Conservation (phyloP, 2,113 vertebrate genomes). For the Penelope pileata region DNA sequence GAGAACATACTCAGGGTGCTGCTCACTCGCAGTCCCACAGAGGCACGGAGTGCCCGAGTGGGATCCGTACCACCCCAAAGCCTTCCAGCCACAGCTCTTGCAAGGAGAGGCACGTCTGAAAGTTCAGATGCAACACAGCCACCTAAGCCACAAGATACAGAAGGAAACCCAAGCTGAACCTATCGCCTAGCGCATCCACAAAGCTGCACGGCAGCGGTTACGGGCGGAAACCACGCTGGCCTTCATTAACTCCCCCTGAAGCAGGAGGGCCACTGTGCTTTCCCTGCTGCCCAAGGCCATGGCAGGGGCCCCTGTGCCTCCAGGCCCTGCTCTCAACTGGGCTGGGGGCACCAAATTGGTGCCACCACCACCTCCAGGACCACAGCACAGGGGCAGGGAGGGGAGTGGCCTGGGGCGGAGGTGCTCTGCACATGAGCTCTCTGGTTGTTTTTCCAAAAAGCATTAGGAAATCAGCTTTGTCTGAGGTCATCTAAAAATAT, state of each 20-base stretch:
- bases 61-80: not conserved
- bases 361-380: no score
- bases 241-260: not conserved
- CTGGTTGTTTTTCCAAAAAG: accelerated
- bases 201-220: not conserved
- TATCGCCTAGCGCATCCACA: not conserved
- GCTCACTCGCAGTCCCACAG: no score
- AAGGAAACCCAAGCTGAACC: not conserved
- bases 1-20: no score
- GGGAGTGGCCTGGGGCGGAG: not conserved
- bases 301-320: not conserved
- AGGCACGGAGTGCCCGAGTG: accelerated
- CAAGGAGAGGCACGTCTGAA: not conserved
- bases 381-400: not conserved
- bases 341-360: not conserved
- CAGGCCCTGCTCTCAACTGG: not conserved
- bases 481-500: no score
- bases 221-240: not conserved
- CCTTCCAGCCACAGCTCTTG: not conserved
- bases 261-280: not conserved
- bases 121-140: not conserved
- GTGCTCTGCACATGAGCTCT: not conserved
- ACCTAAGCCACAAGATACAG: accelerated
- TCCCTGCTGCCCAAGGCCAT: not conserved
- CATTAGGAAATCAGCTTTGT: accelerated